Evolutionary conservation across 1,140 invertebrate species (phyloP).

Genomic region (Nixonia krombeini): DNA sequence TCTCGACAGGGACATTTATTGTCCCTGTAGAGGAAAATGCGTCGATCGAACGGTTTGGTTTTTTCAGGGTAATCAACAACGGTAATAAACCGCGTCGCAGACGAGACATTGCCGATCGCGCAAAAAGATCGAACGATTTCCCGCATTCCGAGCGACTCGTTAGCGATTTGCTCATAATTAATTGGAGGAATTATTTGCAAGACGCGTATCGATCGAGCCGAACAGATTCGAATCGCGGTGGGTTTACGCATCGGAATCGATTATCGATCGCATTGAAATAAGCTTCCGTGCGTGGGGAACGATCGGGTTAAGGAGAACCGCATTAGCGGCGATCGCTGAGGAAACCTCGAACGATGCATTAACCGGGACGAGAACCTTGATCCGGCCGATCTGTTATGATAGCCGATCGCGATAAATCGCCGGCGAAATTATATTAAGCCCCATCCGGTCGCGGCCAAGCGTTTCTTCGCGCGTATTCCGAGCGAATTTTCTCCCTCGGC

Average conservation of each 20-base stretch:
- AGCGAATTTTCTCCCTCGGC: not conserved
- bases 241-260: conserved; percentile 33
- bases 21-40: too few species aligned
- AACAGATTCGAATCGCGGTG: conserved; percentile 32
- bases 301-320: conserved; percentile 35
- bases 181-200: conserved; percentile 29
- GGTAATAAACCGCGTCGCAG: too few species aligned
- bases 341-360: conserved; percentile 41
- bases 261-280: conserved; percentile 44
- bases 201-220: conserved; percentile 34
- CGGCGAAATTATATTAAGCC: too few species aligned
- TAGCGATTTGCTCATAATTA: conserved; percentile 6
- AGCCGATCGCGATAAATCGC: too few species aligned
- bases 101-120: too few species aligned
- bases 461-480: too few species aligned
- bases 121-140: conserved; percentile 7
- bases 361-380: conserved; percentile 30
- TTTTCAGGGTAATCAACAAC: too few species aligned
- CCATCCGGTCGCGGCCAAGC: too few species aligned
- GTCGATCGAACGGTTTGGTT: too few species aligned
- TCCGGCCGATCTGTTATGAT: too few species aligned
- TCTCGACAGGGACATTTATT: too few species aligned
- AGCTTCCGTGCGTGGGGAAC: conserved; percentile 30
- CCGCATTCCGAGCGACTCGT: conserved; percentile 22
- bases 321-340: conserved; percentile 29